These are phyloP conservation scores for Thunnus albacares DNA, from an alignment of 2,797 vertebrate genomes.

Conservation along the genomic window DNA sequence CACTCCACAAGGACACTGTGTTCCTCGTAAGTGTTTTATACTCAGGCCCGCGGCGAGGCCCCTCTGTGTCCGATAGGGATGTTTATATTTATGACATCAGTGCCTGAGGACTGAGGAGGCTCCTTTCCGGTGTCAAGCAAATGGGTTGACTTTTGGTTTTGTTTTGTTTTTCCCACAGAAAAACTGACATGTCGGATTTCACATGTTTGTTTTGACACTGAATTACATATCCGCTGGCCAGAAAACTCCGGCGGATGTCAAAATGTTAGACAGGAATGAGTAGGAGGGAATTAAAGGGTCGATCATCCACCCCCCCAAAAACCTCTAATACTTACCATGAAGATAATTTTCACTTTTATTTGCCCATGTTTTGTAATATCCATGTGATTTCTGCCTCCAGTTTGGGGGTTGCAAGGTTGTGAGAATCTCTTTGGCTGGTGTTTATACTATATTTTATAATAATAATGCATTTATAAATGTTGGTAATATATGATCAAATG, in stretches of 20 bases:
- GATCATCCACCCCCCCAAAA: too few relatives aligned
- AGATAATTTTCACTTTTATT: too few relatives aligned
- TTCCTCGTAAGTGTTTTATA: constrained; percentile 53
- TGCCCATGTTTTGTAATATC: too few relatives aligned
- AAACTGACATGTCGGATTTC: constrained; percentile 22
- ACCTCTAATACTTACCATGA: too few relatives aligned
- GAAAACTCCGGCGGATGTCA: neutral
- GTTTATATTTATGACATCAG: constrained; percentile 66
- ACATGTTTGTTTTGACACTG: constrained; percentile 24
- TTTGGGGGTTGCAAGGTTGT: too few relatives aligned
- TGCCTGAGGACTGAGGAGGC: constrained; percentile 27
- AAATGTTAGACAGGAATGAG: neutral
- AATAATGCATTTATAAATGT: neutral
- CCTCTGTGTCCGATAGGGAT: constrained; percentile 29
- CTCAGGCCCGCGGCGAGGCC: constrained; percentile 26
- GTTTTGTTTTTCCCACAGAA: constrained; percentile 58
- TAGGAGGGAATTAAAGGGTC: neutral
- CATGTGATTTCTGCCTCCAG: too few relatives aligned
- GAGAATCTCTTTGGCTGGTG: too few relatives aligned
- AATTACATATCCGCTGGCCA: constrained; percentile 4
- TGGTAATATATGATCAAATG: neutral
- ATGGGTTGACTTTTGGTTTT: neutral
- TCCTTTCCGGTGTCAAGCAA: constrained; percentile 46
- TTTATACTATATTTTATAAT: too few relatives aligned
- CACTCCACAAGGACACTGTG: constrained; percentile 43